Base-by-base conservation (phyloP, 2,888 invertebrate species). In the Eristalis pertinax region DNA sequence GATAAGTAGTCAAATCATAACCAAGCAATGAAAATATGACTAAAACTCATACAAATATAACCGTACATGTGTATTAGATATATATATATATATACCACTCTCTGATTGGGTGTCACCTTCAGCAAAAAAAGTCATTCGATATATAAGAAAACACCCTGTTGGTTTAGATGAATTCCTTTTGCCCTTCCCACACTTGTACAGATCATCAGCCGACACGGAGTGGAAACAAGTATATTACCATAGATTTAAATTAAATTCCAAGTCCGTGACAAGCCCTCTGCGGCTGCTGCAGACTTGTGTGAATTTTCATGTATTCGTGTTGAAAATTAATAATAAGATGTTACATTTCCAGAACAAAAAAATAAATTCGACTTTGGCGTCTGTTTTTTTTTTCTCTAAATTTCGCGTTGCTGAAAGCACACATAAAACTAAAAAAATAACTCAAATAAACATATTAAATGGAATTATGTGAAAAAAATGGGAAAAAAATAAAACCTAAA, bases 181-280 rank as follows among this genome's bases (percentile, higher is more conserved):
- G 10, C 43, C 5, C 7, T 5, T 29, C 29, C 15, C 7, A 38
- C 29, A n/a, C 19, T 35, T 73, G 73, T 73, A 73, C 73, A 73
- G 73, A 43, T 22, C 73, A 63, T 73, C 73, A 63, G 19, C 73
- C 73, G 63, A 15, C 43, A 63, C 50, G 32, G 32, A 29, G 26
- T 15, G 38, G 32, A 35, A 8, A 41, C 1, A 32, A 32, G 32
- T 11, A 4, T 2, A 13, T 2, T 11, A 13, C 8, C 38, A 13
- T 38, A 15, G 4, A 15, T 41, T 13, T 1, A 15, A 41, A 8
- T 8, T 15, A 1, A 2, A n/a, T n/a, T 8, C 7, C 50, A 50
- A 8, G 8, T 43, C 43, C 43, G n/a, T 43, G 43, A 10, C 19
- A n/a, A 19, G 19, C 19, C 5, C 50, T 50, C 43, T 19, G 19